Base-by-base conservation (phyloP, 1,140 invertebrate species). In the Pogonus chalceus region DNA sequence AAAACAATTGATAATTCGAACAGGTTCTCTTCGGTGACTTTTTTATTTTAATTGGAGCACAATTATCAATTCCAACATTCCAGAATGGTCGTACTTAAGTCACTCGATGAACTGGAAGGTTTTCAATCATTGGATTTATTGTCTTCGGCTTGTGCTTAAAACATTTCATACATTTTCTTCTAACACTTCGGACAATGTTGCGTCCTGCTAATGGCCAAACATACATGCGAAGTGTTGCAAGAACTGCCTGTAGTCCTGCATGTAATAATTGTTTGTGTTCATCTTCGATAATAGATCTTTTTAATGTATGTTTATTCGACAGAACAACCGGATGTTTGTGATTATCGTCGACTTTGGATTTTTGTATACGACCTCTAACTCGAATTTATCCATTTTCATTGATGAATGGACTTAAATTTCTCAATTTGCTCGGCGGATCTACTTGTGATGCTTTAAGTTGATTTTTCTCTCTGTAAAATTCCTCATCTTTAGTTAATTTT, bases 321-420 rank as follows among this genome's bases (percentile, higher is more conserved):
- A 69, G 39, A 1, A 66, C 49, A 3, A 60, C 49, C 1, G 65
- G 65, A 52, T 64, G 56, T 50, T 64, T 63, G 24, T 55, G 50
- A 16, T 58, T 39, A 49, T 50, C 56, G 9, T 56, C 9, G n/a
- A 56, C 22, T 7, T 37, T 31, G 9, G 60, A 49, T 22, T 66
- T 55, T 35, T 52, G 9, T 7, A 65, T 23, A 55, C 65, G 52
- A 18, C 65, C 62, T 20, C 62, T 62, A 14, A 68, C 62, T 18
- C 60, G 24, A 1, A 67, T 23, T 2, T 65, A 14, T n/a, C n/a
- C n/a, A 10, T 49, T 52, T 14, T 56, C 4, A 24, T 60, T 54
- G 0, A 65, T 14, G 51, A 65, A 65, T n/a, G 66, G 62, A 18
- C 35, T 50, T 1, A 59, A 43, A 9, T 16, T 23, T 26, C 54